Conservation (phyloP, 2,888 invertebrate genomes). For the Cosmorhoe ocellata region DNA sequence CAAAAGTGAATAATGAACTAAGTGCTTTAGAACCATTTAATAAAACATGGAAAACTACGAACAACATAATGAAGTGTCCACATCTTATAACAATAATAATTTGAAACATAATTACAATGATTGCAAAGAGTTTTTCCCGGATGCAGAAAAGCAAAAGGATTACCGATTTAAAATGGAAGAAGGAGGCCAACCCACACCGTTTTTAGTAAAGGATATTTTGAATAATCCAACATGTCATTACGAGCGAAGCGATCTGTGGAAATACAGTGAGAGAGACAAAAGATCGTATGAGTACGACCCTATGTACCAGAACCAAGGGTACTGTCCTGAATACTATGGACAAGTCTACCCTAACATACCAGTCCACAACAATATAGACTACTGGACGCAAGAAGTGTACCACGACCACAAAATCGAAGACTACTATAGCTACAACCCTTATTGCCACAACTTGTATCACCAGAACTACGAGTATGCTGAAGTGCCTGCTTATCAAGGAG, state of each 20-base stretch:
- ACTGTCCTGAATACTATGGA: slow-evolving; percentile 61
- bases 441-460: slow-evolving; percentile 66
- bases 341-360: slow-evolving; percentile 62
- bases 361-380: slow-evolving; percentile 60
- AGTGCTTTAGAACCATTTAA: slow-evolving; percentile 33
- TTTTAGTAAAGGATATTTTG: slow-evolving; percentile 71
- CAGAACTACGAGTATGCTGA: slow-evolving; percentile 61
- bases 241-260: slow-evolving; percentile 66
- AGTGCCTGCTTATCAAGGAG: slow-evolving; percentile 36
- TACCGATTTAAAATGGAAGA: slow-evolving; percentile 60
- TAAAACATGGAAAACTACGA: slow-evolving; percentile 51
- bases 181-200: slow-evolving; percentile 59
- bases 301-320: slow-evolving; percentile 52
- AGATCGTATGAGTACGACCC: slow-evolving; percentile 57
- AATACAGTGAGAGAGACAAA: slow-evolving; percentile 54
- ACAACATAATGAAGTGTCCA: slow-evolving; percentile 67
- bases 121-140: slow-evolving; percentile 60
- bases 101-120: slow-evolving; percentile 61
- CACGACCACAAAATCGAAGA: slow-evolving; percentile 68
- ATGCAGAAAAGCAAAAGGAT: slow-evolving; percentile 44
- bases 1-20: slow-evolving; percentile 52
- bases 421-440: slow-evolving; percentile 65
- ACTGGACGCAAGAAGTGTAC: slow-evolving; percentile 65
- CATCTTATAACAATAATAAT: slow-evolving; percentile 62
- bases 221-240: slow-evolving; percentile 63